Percentiles rank a stretch among this genome's conserved stretches.
Conservation (phyloP, 2,888 invertebrate species). For the Lepidochrysops patricia region DNA sequence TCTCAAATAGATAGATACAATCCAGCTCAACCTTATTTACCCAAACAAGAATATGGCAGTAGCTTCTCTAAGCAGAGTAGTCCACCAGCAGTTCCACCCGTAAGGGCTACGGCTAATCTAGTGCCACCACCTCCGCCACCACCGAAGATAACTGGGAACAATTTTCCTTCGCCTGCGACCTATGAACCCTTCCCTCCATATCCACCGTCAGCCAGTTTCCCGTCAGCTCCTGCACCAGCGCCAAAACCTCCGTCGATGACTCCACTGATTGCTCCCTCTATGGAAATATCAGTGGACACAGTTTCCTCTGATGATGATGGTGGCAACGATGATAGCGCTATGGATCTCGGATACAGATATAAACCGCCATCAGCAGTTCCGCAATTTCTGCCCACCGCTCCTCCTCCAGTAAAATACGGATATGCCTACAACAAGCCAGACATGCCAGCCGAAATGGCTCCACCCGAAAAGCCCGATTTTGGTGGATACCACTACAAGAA, state of each 20-base stretch:
- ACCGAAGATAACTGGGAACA: slow-evolving; percentile 37
- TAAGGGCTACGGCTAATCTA: slow-evolving; percentile 43
- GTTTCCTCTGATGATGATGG: slow-evolving; percentile 32
- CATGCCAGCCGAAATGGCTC: slow-evolving; percentile 30
- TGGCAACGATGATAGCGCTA: slow-evolving; percentile 32
- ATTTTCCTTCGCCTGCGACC: slow-evolving; percentile 48
- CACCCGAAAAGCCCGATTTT: slow-evolving; percentile 33
- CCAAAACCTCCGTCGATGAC: slow-evolving; percentile 25
- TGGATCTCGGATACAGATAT: slow-evolving; percentile 49
- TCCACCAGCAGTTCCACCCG: slow-evolving; percentile 31
- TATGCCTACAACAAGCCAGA: slow-evolving; percentile 58
- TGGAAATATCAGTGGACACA: slow-evolving; percentile 31
- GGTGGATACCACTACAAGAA: slow-evolving; percentile 47
- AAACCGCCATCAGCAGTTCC: slow-evolving; percentile 39
- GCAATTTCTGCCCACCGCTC: slow-evolving; percentile 40
- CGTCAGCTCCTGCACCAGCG: slow-evolving; percentile 25
- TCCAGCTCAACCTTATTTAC: slow-evolving; percentile 67
- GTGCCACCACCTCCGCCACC: slow-evolving; percentile 55
- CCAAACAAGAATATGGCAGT: slow-evolving; percentile 43
- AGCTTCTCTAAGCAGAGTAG: slow-evolving; percentile 45
- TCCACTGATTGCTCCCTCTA: slow-evolving; percentile 35
- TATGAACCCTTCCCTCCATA: slow-evolving; percentile 66
- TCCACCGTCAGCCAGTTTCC: slow-evolving; percentile 30
- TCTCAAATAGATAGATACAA: slow-evolving; percentile 61
- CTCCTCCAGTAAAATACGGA: slow-evolving; percentile 44